phyloP scores from a whole-genome alignment of 2,113 vertebrate species.

The Cyphomyrus plagiostoma region DNA sequence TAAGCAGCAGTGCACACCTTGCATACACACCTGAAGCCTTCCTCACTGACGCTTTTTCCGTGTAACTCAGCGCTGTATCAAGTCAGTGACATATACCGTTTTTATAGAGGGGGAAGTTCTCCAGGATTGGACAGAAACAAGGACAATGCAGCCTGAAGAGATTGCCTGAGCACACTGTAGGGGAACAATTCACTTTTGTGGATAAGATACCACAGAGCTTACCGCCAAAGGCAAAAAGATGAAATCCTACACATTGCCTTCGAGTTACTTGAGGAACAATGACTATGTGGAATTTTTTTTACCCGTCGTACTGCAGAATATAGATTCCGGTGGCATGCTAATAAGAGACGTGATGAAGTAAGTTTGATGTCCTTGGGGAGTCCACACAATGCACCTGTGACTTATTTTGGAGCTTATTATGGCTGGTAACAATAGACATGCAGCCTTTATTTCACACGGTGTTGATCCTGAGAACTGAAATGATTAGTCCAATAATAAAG shows the following conservation, averaged over 20 bases:
- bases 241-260: constrained; percentile 51
- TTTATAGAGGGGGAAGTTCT: constrained; percentile 33
- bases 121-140: constrained; percentile 53
- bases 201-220: constrained; percentile 30
- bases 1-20: constrained; percentile 26
- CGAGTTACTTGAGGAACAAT: constrained; percentile 44
- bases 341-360: constrained; percentile 48
- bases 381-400: constrained; percentile 25
- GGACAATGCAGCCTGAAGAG: constrained; percentile 44
- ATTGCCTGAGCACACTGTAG: constrained; percentile 29
- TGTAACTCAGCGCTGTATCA: not conserved
- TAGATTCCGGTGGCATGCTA: constrained; percentile 19
- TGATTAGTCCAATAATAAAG: constrained; percentile 2
- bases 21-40: not conserved
- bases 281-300: constrained; percentile 38
- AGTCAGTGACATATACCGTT: constrained; percentile 23
- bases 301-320: constrained; percentile 28
- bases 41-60: not conserved
- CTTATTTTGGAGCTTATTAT: constrained; percentile 18
- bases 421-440: constrained; percentile 27
- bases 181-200: constrained; percentile 53
- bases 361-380: constrained; percentile 29
- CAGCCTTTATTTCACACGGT: constrained; percentile 27
- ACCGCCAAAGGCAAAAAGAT: constrained; percentile 45
- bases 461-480: constrained; percentile 28